These are phyloP conservation scores for Brachionus sp. DNA, from an alignment of 1,140 invertebrate genomes.

Conservation along the genomic window DNA sequence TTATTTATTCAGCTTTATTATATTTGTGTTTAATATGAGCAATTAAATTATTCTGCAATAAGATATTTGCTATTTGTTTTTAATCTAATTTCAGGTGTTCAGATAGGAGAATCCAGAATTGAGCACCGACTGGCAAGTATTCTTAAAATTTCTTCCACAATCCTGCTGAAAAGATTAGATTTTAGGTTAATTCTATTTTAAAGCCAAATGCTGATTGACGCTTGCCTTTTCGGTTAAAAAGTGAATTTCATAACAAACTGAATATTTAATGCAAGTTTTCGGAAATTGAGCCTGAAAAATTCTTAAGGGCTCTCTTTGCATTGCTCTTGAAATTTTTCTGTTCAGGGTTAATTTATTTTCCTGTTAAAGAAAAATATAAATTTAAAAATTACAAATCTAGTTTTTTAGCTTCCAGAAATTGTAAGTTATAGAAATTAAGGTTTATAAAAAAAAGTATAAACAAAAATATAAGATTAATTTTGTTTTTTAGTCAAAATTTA, in stretches of 20 bases:
- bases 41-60: conserved; percentile 1
- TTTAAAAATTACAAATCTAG: neutral
- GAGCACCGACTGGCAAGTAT: neutral
- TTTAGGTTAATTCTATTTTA: neutral
- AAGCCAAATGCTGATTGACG: neutral
- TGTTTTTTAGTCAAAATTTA: neutral
- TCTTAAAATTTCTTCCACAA: neutral
- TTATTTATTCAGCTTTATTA: neutral
- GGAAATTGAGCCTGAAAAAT: neutral
- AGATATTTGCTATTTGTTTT: neutral
- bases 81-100: neutral
- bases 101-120: neutral
- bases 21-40: neutral
- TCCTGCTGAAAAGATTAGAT: neutral
- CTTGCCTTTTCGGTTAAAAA: neutral
- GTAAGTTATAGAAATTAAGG: too few relatives aligned
- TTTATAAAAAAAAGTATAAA: too few relatives aligned
- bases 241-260: neutral
- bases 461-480: too few relatives aligned
- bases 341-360: neutral
- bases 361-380: neutral
- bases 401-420: neutral
- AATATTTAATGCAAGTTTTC: neutral
- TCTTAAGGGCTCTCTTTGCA: too few relatives aligned
- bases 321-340: neutral